These are phyloP conservation scores for Agrypnus murinus DNA, from an alignment of 2,888 invertebrate species.

Conservation along the genomic window DNA sequence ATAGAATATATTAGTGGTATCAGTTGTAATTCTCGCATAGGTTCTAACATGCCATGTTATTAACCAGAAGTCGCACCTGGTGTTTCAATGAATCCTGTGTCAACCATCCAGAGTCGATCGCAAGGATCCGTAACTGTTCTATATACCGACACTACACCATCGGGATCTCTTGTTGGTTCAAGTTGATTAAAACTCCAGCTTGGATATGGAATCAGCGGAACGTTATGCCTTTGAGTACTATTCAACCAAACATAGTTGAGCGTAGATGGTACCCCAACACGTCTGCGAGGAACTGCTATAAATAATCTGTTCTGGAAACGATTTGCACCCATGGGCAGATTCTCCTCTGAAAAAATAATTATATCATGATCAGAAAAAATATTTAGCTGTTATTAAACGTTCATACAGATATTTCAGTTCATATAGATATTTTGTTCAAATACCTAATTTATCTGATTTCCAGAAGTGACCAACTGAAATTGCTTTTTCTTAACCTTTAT, in stretches of 20 bases:
- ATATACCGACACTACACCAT: constrained; percentile 79
- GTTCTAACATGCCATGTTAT: no score
- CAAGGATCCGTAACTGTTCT: constrained; percentile 82
- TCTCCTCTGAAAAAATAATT: constrained; percentile 73
- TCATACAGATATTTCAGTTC: no score
- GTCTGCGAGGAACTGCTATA: constrained; percentile 82
- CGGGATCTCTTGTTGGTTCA: constrained; percentile 56
- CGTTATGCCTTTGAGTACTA: constrained; percentile 69
- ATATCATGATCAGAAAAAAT: no score
- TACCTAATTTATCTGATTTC: no score
- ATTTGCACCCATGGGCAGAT: constrained; percentile 80
- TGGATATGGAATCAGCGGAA: constrained; percentile 75
- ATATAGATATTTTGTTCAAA: no score
- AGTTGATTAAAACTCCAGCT: constrained; percentile 77
- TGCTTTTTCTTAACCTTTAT: no score
- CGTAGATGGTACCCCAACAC: constrained; percentile 73
- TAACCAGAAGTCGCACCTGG: no score
- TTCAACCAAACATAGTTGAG: constrained; percentile 70
- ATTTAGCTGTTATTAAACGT: no score
- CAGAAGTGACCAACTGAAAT: no score
- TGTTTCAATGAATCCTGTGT: constrained; percentile 83
- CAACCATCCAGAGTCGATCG: constrained; percentile 85
- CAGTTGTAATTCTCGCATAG: no score
- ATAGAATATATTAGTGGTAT: no score
- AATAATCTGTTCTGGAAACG: constrained; percentile 79